Evolutionary conservation across 2,113 vertebrate species (phyloP).

Genomic region (Stegostoma tigrinum): DNA sequence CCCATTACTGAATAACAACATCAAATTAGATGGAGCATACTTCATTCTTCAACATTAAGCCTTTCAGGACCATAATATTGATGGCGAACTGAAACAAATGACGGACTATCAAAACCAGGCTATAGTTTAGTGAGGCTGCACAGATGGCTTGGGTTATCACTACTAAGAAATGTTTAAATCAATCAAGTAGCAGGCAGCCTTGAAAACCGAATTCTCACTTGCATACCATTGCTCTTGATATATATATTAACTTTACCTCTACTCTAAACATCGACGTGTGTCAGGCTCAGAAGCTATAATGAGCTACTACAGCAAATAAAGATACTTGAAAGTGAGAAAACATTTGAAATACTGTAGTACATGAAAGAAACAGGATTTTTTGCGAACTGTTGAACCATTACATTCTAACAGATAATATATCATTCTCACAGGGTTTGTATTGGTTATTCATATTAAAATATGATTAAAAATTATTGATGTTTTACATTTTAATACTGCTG

Average conservation of each 20-base stretch:
- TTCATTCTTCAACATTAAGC: too few species aligned
- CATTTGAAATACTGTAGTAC: not conserved
- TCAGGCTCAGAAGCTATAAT: not conserved
- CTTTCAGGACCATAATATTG: too few species aligned
- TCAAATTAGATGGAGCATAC: too few species aligned
- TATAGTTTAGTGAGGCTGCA: not conserved
- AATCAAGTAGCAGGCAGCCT: not conserved
- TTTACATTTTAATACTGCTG: not conserved
- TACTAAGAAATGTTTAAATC: not conserved
- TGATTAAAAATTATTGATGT: not conserved
- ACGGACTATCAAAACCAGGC: not conserved
- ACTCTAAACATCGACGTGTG: not conserved
- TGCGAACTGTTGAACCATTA: not conserved
- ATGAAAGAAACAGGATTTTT: not conserved
- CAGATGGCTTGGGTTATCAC: not conserved
- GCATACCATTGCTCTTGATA: not conserved
- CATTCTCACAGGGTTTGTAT: not conserved
- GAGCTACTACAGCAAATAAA: not conserved
- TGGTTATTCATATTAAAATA: not conserved
- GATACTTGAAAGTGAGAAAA: not conserved
- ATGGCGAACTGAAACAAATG: not conserved
- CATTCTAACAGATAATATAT: not conserved
- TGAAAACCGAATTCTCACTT: not conserved
- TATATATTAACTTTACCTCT: not conserved
- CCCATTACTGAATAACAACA: too few species aligned